Conservation (phyloP, 2,888 invertebrate species). For the Merodon equestris region DNA sequence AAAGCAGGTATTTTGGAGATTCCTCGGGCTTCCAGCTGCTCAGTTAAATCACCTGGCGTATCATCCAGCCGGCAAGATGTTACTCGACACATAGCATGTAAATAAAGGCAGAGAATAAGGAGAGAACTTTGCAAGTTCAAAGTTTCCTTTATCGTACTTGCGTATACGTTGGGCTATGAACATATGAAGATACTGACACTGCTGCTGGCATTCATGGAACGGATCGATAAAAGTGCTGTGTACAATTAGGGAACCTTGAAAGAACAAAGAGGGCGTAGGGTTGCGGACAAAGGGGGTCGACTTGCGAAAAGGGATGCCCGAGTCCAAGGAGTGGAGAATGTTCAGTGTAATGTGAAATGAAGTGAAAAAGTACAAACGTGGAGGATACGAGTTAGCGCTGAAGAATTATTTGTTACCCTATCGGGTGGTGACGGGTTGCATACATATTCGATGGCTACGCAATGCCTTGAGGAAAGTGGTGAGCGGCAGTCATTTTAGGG, state of each 20-base stretch:
- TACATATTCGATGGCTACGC: too few species aligned
- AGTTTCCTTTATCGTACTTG: constrained; percentile 22
- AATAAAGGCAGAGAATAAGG: constrained; percentile 32
- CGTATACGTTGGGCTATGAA: background rate
- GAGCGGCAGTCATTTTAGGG: too few species aligned
- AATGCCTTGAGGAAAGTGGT: too few species aligned
- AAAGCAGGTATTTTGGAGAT: too few species aligned
- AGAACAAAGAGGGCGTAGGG: constrained; percentile 55
- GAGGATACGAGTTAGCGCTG: background rate
- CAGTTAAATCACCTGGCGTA: too few species aligned
- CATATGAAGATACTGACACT: background rate
- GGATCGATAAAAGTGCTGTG: constrained; percentile 66
- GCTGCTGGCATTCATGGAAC: constrained; percentile 24
- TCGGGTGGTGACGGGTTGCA: background rate
- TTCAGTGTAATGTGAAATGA: constrained; percentile 17
- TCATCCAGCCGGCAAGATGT: constrained; percentile 1
- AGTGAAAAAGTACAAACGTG: background rate
- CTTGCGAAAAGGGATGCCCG: constrained; percentile 39
- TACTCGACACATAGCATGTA: constrained; percentile 1
- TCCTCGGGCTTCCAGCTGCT: too few species aligned
- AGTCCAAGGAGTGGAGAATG: constrained; percentile 30
- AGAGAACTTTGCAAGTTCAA: constrained; percentile 59
- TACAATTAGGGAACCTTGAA: constrained; percentile 64
- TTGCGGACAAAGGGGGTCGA: constrained; percentile 10
- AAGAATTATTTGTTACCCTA: constrained; percentile 10